These are phyloP conservation scores for Dromococcyx pavoninus DNA, from an alignment of 2,797 vertebrate genomes.

Conservation along the genomic window DNA sequence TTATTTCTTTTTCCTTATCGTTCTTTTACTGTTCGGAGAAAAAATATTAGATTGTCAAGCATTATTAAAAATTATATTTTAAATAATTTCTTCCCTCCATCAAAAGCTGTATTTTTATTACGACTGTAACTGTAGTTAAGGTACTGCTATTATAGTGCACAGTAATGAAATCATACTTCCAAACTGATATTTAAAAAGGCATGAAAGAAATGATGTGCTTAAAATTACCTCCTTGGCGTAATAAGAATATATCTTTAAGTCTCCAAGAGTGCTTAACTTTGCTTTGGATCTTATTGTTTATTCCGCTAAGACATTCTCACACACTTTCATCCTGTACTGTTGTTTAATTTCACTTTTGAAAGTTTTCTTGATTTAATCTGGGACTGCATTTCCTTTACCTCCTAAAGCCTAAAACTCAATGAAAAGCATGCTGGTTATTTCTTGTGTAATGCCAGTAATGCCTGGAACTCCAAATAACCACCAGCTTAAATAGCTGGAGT, in stretches of 20 bases:
- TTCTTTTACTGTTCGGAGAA: not conserved
- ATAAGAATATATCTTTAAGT: not conserved
- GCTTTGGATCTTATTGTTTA: not conserved
- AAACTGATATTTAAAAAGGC: not conserved
- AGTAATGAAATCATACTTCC: not conserved
- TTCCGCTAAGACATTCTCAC: not conserved
- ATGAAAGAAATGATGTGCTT: not conserved
- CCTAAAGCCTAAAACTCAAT: not conserved
- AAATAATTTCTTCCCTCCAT: not conserved
- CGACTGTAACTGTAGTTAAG: not conserved
- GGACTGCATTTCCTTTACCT: not conserved
- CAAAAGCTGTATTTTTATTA: not conserved
- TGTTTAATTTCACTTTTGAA: not conserved
- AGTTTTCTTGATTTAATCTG: not conserved
- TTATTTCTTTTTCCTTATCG: not conserved
- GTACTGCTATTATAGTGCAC: not conserved
- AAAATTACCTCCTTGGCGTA: not conserved
- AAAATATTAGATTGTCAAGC: not conserved
- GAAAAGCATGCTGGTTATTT: not conserved
- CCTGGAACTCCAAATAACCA: not conserved
- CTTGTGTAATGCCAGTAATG: not conserved
- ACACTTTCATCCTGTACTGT: not conserved
- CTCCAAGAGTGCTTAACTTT: not conserved
- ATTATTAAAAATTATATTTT: not conserved
- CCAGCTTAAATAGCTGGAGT: not conserved